phyloP scores from a whole-genome alignment of 2,113 vertebrate genomes.

The Scomber japonicus region DNA sequence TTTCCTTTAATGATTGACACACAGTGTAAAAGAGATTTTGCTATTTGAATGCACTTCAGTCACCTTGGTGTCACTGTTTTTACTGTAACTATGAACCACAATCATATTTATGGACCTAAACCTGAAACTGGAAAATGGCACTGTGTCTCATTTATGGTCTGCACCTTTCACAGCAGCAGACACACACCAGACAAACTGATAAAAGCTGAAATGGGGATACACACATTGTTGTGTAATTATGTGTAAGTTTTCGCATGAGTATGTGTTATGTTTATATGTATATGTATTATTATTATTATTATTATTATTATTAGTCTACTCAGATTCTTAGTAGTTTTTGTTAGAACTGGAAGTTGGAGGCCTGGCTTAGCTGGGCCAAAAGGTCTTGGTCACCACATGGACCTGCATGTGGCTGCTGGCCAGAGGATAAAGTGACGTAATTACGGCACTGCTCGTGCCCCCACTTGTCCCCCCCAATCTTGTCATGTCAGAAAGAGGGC shows the following conservation, averaged over 20 bases:
- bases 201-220: neutral
- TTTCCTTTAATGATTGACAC: constrained; percentile 25
- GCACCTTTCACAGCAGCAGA: neutral
- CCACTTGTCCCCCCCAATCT: neutral
- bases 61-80: constrained; percentile 1
- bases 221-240: neutral
- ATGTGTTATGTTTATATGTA: neutral
- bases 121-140: constrained; percentile 8
- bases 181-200: neutral
- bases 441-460: constrained; percentile 2
- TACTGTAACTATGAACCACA: constrained; percentile 8
- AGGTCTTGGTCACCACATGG: constrained; percentile 16
- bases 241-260: neutral
- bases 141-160: neutral
- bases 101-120: constrained; percentile 29
- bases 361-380: no score
- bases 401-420: constrained; percentile 8
- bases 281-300: neutral
- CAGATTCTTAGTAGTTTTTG: neutral
- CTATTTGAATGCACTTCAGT: neutral
- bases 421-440: constrained; percentile 24
- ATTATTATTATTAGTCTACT: neutral
- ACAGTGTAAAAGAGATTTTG: neutral
- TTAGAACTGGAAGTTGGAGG: no score
- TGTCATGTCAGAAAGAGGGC: constrained; percentile 26